A percentile compares a stretch with the other conserved stretches of the same genome.
phyloP scores from a whole-genome alignment of 2,113 vertebrate species.

The Echinops telfairi region DNA sequence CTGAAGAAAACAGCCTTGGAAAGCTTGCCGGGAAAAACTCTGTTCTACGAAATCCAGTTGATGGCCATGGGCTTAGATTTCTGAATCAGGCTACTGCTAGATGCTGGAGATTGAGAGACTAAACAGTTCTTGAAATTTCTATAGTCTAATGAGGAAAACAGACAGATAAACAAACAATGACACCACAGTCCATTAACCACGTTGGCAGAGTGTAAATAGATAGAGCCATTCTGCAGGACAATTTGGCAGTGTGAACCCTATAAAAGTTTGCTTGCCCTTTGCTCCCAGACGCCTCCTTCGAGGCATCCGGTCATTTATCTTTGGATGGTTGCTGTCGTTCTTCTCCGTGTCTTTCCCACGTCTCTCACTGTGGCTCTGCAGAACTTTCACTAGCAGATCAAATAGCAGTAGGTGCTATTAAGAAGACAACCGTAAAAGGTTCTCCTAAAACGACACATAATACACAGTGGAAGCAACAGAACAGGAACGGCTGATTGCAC shows the following conservation, averaged over 20 bases:
- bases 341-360: neutral
- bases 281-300: constrained; percentile 59
- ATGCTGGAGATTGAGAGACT: constrained; percentile 47
- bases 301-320: constrained; percentile 63
- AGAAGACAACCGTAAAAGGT: neutral
- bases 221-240: constrained; percentile 67
- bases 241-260: constrained; percentile 64
- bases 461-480: neutral
- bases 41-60: neutral
- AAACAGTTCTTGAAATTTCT: constrained; percentile 72
- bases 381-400: neutral
- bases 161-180: constrained; percentile 81
- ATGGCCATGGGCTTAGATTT: neutral
- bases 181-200: constrained; percentile 74
- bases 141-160: constrained; percentile 75
- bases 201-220: constrained; percentile 74
- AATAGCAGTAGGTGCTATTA: neutral
- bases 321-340: neutral
- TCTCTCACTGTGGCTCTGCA: neutral
- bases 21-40: neutral
- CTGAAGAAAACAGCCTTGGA: too few relatives aligned
- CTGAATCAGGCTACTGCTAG: constrained; percentile 20
- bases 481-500: neutral
- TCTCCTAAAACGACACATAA: neutral
- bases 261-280: constrained; percentile 60